phyloP scores from a whole-genome alignment of 2,113 vertebrate genomes.

The Entosphenus tridentatus region DNA sequence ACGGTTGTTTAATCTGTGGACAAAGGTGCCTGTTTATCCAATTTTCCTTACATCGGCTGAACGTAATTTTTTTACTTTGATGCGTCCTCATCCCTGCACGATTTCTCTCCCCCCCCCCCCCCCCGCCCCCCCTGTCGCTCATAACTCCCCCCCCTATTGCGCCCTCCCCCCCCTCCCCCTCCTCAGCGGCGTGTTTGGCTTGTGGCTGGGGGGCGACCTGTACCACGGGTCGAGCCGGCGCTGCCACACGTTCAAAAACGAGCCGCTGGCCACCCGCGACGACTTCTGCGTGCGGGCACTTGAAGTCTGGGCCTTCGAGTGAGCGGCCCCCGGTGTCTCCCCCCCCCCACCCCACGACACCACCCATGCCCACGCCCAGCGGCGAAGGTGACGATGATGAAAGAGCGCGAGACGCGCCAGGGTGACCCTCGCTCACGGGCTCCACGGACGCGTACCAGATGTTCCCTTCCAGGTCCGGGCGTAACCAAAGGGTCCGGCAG shows the following conservation, averaged over 20 bases:
- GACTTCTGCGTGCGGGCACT: conserved; percentile 36
- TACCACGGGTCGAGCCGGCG: conserved; percentile 32
- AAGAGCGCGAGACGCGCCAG: too few relatives aligned
- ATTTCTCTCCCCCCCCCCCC: too few relatives aligned
- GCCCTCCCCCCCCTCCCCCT: neutral
- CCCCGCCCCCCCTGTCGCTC: neutral
- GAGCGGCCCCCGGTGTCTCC: neutral
- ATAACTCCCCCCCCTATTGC: neutral
- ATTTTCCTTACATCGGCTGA: neutral
- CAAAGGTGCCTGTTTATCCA: neutral
- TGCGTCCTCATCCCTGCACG: neutral
- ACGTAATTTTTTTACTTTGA: neutral
- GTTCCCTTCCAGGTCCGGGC: too few relatives aligned
- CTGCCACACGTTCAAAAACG: conserved; percentile 39
- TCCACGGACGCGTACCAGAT: too few relatives aligned
- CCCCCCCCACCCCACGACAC: too few relatives aligned
- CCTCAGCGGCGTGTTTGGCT: conserved; percentile 33
- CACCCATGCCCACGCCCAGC: too few relatives aligned
- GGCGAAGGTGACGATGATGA: too few relatives aligned
- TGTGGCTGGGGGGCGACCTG: conserved; percentile 38
- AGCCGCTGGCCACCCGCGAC: conserved; percentile 26
- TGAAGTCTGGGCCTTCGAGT: conserved; percentile 38
- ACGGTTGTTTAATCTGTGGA: too few relatives aligned
- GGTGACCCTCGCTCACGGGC: too few relatives aligned
- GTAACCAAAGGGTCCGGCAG: too few relatives aligned